phyloP scores from a whole-genome alignment of 1,140 invertebrate genomes.

The Drosophila tropicalis region DNA sequence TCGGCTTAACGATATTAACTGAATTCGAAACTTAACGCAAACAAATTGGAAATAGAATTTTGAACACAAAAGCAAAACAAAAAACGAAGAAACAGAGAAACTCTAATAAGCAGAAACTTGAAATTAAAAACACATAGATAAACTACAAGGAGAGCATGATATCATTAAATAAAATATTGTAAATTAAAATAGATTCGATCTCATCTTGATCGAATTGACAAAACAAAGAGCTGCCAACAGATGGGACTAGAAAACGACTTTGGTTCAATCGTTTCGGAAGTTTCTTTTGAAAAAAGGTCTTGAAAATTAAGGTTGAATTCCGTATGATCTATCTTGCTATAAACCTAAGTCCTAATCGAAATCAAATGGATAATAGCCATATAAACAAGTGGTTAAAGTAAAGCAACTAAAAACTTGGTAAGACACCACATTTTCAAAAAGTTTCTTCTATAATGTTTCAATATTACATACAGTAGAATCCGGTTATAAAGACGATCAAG shows the following conservation, averaged over 20 bases:
- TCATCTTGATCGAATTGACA: background rate
- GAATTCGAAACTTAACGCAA: background rate
- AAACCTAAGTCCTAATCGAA: no score
- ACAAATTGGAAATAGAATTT: conserved; percentile 13
- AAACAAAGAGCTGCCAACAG: background rate
- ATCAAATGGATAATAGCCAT: no score
- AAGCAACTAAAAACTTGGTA: no score
- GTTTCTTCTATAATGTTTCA: no score
- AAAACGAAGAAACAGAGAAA: background rate
- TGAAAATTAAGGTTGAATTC: no score
- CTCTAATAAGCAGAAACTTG: conserved; percentile 1
- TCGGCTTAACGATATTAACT: background rate
- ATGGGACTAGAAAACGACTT: background rate
- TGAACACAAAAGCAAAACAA: background rate
- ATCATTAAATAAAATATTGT: background rate
- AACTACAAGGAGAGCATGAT: background rate
- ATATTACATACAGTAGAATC: no score
- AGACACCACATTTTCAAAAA: no score
- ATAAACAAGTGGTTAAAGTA: no score
- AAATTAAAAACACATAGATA: background rate
- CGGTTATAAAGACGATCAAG: no score
- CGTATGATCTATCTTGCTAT: no score
- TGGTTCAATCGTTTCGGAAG: background rate
- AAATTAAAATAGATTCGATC: conserved; percentile 7
- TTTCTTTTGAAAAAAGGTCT: background rate